Evolutionary conservation across 1,140 invertebrate genomes (phyloP).

Genomic region (Periplaneta americana): DNA sequence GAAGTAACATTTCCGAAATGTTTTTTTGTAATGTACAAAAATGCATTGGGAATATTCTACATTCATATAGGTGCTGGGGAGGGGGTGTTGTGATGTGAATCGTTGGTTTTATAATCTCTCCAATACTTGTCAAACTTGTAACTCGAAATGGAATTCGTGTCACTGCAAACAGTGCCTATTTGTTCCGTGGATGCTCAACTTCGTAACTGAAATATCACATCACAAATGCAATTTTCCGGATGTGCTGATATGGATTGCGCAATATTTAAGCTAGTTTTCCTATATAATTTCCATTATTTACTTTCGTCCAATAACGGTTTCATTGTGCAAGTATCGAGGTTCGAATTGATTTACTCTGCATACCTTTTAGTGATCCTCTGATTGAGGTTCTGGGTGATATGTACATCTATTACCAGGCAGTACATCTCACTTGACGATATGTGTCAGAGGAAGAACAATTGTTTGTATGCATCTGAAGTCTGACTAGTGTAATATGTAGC

Average conservation of each 20-base stretch:
- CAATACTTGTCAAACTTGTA: neutral
- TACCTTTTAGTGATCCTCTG: too few relatives aligned
- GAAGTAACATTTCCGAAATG: neutral
- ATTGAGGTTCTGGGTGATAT: too few relatives aligned
- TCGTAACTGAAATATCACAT: neutral
- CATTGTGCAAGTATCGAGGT: too few relatives aligned
- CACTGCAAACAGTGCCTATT: neutral
- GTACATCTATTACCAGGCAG: too few relatives aligned
- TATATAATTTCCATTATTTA: neutral
- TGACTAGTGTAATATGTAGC: too few relatives aligned
- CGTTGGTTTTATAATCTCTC: neutral
- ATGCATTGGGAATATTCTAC: neutral
- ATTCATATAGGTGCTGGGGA: neutral
- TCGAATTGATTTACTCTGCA: too few relatives aligned
- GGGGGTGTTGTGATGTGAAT: neutral
- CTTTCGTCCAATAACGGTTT: too few relatives aligned
- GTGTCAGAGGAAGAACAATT: too few relatives aligned
- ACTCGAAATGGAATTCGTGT: neutral
- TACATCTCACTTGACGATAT: too few relatives aligned
- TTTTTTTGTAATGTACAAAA: neutral
- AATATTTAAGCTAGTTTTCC: neutral
- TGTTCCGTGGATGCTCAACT: neutral
- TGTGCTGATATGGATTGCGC: neutral
- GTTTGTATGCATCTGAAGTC: too few relatives aligned
- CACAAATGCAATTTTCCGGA: neutral